These are phyloP conservation scores for Drosophila austrosaltans DNA, from an alignment of 2,888 invertebrate species.

Conservation along the genomic window DNA sequence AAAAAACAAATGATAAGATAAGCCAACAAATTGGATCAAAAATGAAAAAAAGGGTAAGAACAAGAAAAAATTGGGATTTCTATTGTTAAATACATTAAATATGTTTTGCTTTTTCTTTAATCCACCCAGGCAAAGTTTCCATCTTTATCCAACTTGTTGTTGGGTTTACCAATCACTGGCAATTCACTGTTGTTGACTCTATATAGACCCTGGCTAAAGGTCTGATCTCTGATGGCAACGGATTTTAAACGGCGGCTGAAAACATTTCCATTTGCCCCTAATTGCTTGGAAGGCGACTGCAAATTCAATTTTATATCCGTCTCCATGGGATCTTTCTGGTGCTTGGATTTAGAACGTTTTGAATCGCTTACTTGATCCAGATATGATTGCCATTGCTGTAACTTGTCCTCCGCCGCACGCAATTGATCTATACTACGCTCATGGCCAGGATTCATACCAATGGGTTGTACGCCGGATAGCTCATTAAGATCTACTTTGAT, in stretches of 20 bases:
- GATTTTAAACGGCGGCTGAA: constrained; percentile 69
- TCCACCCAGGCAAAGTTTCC: constrained; percentile 80
- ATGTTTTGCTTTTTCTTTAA: neutral
- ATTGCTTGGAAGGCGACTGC: constrained; percentile 50
- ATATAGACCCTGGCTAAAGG: constrained; percentile 57
- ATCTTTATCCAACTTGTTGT: constrained; percentile 69
- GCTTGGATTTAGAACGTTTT: constrained; percentile 26
- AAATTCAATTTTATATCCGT: constrained; percentile 52
- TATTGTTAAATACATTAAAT: neutral
- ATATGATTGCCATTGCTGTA: constrained; percentile 81
- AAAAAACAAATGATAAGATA: too few species aligned
- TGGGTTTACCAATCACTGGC: constrained; percentile 53
- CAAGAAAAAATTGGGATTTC: neutral
- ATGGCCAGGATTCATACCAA: constrained; percentile 88
- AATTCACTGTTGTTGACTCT: constrained; percentile 75
- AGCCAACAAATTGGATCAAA: too few species aligned
- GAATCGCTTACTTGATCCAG: constrained; percentile 76
- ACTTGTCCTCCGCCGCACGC: constrained; percentile 81
- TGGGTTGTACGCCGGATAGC: constrained; percentile 79
- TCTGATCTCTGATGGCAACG: constrained; percentile 56
- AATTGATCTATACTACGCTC: constrained; percentile 80
- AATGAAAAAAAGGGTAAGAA: too few species aligned
- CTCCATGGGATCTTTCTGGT: constrained; percentile 46
- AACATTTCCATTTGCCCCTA: constrained; percentile 47
- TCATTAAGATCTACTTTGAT: constrained; percentile 85